These are phyloP conservation scores for Caloenas nicobarica DNA, from an alignment of 2,113 vertebrate genomes.

Conservation along the genomic window DNA sequence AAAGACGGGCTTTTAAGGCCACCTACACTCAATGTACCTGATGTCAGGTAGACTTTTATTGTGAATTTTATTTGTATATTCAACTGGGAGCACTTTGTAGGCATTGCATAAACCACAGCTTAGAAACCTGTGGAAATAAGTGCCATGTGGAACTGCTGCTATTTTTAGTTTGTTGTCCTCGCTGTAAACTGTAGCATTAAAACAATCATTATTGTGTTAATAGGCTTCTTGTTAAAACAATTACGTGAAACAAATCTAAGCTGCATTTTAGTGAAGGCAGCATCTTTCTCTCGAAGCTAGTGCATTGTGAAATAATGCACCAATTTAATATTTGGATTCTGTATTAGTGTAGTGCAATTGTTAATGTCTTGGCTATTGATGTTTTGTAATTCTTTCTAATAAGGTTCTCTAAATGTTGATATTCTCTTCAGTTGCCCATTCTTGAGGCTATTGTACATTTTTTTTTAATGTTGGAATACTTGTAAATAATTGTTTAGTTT, in stretches of 20 bases:
- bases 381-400: conserved; percentile 72
- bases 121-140: conserved; percentile 77
- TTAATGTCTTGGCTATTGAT: conserved; percentile 66
- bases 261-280: conserved; percentile 75
- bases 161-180: conserved; percentile 83
- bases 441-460: conserved; percentile 53
- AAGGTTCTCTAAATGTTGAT: conserved; percentile 60
- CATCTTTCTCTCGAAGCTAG: conserved; percentile 77
- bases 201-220: conserved; percentile 89
- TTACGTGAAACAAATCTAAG: conserved; percentile 73
- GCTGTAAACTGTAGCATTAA: conserved; percentile 95
- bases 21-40: conserved; percentile 74
- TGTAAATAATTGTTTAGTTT: conserved; percentile 75
- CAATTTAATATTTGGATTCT: conserved; percentile 69
- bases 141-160: conserved; percentile 91
- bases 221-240: conserved; percentile 76
- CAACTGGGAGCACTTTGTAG: conserved; percentile 96
- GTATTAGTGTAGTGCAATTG: conserved; percentile 78
- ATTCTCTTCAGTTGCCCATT: conserved; percentile 51
- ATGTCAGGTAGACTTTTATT: conserved; percentile 78
- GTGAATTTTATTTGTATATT: conserved; percentile 83
- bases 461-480: conserved; percentile 37
- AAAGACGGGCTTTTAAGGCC: conserved; percentile 61
- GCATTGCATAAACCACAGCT: conserved; percentile 79
- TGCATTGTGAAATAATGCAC: conserved; percentile 78